Conservation (phyloP, 2,888 invertebrate species). For the Cephus runcator region DNA sequence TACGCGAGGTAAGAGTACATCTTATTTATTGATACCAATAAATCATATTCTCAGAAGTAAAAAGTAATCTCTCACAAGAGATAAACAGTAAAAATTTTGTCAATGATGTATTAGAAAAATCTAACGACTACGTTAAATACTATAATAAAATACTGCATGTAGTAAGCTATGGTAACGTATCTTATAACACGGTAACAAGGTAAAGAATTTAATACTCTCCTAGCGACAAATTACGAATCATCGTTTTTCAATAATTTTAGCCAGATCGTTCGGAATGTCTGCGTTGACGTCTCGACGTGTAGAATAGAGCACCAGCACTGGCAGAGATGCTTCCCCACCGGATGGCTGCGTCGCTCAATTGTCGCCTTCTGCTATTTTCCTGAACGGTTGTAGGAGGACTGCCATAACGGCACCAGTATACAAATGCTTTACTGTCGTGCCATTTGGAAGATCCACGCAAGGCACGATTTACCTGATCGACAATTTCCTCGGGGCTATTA, state of each 20-base stretch:
- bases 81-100: neutral
- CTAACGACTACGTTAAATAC: neutral
- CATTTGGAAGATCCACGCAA: slow-evolving; percentile 62
- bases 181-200: neutral
- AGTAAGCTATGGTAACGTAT: neutral
- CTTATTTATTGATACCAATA: neutral
- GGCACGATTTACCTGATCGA: slow-evolving; percentile 9
- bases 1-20: slow-evolving; percentile 82
- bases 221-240: neutral
- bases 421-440: slow-evolving; percentile 76
- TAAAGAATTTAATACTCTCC: neutral
- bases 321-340: slow-evolving; percentile 17
- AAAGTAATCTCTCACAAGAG: neutral
- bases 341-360: slow-evolving; percentile 9
- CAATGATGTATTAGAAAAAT: neutral
- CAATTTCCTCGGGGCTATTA: slow-evolving; percentile 70
- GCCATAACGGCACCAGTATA: slow-evolving; percentile 79
- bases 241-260: neutral
- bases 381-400: slow-evolving; percentile 1
- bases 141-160: neutral
- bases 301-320: slow-evolving; percentile 12
- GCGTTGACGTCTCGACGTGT: slow-evolving; percentile 10
- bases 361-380: slow-evolving; percentile 7
- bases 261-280: neutral
- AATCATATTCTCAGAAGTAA: neutral